Conservation (phyloP, 1,140 invertebrate species). For the Drosophila pallidifrons region DNA sequence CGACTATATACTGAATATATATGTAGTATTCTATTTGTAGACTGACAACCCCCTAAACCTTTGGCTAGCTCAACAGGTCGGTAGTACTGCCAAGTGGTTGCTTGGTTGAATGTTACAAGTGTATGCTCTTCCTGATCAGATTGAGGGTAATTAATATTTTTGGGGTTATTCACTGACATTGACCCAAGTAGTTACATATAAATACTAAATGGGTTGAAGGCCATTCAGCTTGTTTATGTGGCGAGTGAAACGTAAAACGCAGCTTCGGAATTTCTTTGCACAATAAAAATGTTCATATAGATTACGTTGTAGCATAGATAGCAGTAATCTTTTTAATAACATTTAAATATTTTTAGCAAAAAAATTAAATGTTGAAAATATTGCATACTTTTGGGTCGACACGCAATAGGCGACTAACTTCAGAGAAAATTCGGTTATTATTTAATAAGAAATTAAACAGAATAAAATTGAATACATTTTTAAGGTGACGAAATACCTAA, state of each 20-base stretch:
- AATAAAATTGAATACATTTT: too few species aligned
- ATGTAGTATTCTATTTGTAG: slow-evolving; percentile 33
- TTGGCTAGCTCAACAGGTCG: slow-evolving; percentile 66
- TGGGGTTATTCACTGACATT: slow-evolving; percentile 52
- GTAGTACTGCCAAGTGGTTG: slow-evolving; percentile 59
- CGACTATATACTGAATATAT: slow-evolving; percentile 28
- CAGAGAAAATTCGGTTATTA: too few species aligned
- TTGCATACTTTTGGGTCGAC: slow-evolving; percentile 14
- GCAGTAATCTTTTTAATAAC: too few species aligned
- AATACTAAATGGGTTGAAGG: slow-evolving; percentile 37
- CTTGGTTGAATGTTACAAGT: slow-evolving; percentile 6
- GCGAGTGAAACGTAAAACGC: neutral
- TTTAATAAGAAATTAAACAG: too few species aligned
- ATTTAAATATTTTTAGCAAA: too few species aligned
- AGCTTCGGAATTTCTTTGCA: slow-evolving; percentile 22
- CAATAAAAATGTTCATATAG: neutral
- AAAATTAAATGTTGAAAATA: neutral
- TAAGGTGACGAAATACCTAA: too few species aligned
- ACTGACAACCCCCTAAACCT: slow-evolving; percentile 60
- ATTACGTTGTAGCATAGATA: too few species aligned
- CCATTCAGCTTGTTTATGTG: slow-evolving; percentile 24
- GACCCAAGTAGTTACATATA: slow-evolving; percentile 31
- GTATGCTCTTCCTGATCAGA: slow-evolving; percentile 27
- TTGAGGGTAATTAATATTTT: slow-evolving; percentile 57
- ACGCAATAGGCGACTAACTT: too few species aligned